phyloP scores from a whole-genome alignment of 2,113 vertebrate species.

The Cynoglossus semilaevis region DNA sequence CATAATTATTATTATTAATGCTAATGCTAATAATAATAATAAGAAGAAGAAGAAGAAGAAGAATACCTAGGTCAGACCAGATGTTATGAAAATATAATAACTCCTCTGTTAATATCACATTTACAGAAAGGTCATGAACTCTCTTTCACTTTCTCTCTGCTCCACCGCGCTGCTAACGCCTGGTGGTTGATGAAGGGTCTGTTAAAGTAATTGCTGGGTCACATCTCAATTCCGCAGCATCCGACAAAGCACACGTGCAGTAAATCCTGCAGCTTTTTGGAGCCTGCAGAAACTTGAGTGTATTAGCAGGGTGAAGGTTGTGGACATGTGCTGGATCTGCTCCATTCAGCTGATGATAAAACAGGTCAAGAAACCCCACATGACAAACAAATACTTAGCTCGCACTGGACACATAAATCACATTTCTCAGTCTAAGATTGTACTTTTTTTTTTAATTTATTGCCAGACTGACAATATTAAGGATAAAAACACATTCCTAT shows the following conservation, averaged over 20 bases:
- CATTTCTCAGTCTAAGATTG: not conserved
- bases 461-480: not conserved
- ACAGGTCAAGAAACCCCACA: conserved; percentile 15
- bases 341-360: conserved; percentile 15
- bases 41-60: too few relatives aligned
- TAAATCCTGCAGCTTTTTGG: conserved; percentile 20
- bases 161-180: conserved; percentile 23
- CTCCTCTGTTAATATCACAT: too few relatives aligned
- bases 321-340: conserved; percentile 1
- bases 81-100: too few relatives aligned
- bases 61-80: too few relatives aligned
- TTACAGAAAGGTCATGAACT: too few relatives aligned
- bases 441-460: not conserved
- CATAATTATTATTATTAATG: too few relatives aligned
- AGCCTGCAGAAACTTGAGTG: conserved; percentile 15
- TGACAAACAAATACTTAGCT: conserved; percentile 6
- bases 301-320: conserved; percentile 9
- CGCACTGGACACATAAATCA: conserved; percentile 1
- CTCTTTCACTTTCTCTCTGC: conserved; percentile 16
- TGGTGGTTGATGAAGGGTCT: conserved; percentile 41
- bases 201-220: conserved; percentile 51
- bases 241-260: conserved; percentile 32
- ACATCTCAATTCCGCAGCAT: conserved; percentile 30
- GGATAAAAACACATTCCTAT: not conserved
- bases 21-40: too few relatives aligned